Percentiles rank a stretch among this genome's conserved stretches.
Evolutionary conservation across 53 echinoderm and acorn worm genomes (phyloP).

Genomic region (Crossaster papposus): DNA sequence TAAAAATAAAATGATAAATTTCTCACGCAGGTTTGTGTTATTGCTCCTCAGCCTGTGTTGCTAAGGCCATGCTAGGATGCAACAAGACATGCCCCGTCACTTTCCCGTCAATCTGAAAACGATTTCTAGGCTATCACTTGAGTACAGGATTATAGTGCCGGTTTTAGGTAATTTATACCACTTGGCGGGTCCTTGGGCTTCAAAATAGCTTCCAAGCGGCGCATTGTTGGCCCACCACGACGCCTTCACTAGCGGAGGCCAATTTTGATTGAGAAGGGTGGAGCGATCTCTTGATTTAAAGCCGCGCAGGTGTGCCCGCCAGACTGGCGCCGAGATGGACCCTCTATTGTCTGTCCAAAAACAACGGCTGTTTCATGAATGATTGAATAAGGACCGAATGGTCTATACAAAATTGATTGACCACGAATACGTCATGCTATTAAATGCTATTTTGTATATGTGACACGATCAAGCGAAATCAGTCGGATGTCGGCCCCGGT

Average conservation of each 20-base stretch:
- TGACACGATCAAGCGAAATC: no score
- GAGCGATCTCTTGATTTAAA: slow-evolving; percentile 45
- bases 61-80: slow-evolving; percentile 35
- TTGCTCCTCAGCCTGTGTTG: slow-evolving; percentile 2
- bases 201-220: no score
- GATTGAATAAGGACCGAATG: background rate
- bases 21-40: background rate
- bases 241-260: background rate
- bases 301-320: slow-evolving; percentile 50
- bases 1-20: background rate
- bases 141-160: slow-evolving; percentile 16
- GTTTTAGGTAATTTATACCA: slow-evolving; percentile 32
- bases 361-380: slow-evolving; percentile 47
- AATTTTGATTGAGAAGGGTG: slow-evolving; percentile 6
- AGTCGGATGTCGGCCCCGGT: no score
- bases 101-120: background rate
- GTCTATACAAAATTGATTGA: no score
- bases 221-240: slow-evolving; percentile 25
- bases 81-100: background rate
- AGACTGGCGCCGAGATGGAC: slow-evolving; percentile 51
- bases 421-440: no score
- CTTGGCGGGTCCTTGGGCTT: slow-evolving; percentile 43
- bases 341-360: slow-evolving; percentile 27
- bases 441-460: no score
- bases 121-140: slow-evolving; percentile 14